phyloP scores from a whole-genome alignment of 2,797 vertebrate genomes.

The Lacerta bilineata region DNA sequence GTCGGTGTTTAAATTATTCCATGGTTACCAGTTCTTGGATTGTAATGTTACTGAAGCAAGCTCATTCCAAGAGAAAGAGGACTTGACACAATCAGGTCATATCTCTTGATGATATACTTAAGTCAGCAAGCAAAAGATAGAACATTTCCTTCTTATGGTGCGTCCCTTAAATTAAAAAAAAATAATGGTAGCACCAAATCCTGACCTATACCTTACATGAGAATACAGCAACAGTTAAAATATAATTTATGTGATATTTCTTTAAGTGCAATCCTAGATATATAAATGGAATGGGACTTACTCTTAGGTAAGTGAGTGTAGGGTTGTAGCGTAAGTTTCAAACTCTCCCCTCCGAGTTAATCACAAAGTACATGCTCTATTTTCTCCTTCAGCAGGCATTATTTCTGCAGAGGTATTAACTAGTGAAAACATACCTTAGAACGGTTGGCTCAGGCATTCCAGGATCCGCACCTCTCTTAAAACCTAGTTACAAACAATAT shows the following conservation, averaged over 20 bases:
- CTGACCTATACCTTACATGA: neutral
- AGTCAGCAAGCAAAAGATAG: neutral
- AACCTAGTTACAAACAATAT: slow-evolving; percentile 80
- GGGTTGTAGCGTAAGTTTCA: neutral
- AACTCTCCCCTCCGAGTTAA: neutral
- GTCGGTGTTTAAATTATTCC: neutral
- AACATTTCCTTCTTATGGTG: neutral
- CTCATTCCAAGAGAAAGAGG: neutral
- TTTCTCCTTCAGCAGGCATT: neutral
- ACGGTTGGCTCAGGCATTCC: slow-evolving; percentile 93
- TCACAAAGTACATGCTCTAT: neutral
- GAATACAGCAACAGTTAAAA: neutral
- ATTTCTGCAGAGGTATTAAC: neutral
- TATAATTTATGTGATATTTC: neutral
- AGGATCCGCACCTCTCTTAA: slow-evolving; percentile 94
- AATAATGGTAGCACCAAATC: neutral
- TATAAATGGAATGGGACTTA: neutral
- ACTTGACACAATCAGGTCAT: neutral
- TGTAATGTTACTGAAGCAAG: neutral
- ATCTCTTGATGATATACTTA: neutral
- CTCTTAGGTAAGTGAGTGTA: neutral
- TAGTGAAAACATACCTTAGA: slow-evolving; percentile 78
- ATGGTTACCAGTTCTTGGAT: neutral
- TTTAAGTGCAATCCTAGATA: neutral
- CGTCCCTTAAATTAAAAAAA: neutral